These are phyloP conservation scores for Orius laevigatus DNA, from an alignment of 1,140 invertebrate species.

Conservation along the genomic window DNA sequence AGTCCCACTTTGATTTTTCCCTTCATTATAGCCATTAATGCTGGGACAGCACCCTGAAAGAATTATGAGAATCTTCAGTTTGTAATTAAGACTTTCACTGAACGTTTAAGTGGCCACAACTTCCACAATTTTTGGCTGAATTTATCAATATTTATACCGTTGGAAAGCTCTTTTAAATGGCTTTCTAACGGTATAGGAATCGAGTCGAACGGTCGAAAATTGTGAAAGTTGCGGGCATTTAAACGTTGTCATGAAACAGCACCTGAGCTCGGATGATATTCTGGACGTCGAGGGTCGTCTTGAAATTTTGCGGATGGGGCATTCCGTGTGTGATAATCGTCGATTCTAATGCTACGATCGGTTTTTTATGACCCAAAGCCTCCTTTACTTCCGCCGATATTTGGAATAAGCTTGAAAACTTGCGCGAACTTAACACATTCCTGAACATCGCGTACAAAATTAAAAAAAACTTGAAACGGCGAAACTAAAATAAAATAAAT, in stretches of 20 bases:
- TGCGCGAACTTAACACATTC: too few species aligned
- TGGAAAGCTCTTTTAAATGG: too few species aligned
- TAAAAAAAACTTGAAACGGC: too few species aligned
- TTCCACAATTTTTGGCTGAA: too few species aligned
- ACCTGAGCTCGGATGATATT: slow-evolving; percentile 52
- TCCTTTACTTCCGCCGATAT: slow-evolving; percentile 36
- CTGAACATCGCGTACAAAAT: too few species aligned
- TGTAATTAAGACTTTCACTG: background rate
- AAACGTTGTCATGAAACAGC: slow-evolving; percentile 19
- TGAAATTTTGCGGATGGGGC: slow-evolving; percentile 83
- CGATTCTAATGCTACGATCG: slow-evolving; percentile 88
- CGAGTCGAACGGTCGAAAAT: too few species aligned
- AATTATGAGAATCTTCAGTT: slow-evolving; percentile 3
- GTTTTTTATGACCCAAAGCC: slow-evolving; percentile 37
- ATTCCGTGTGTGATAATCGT: slow-evolving; percentile 98
- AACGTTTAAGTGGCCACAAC: too few species aligned
- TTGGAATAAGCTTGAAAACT: slow-evolving; percentile 14
- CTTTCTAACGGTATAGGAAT: too few species aligned
- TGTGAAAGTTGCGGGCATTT: too few species aligned
- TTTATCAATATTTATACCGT: too few species aligned
- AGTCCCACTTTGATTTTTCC: slow-evolving; percentile 75
- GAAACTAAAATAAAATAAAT: too few species aligned
- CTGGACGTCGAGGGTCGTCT: slow-evolving; percentile 72
- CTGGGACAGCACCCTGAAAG: slow-evolving; percentile 69
- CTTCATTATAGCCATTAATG: slow-evolving; percentile 77